Evolutionary conservation across 2,797 vertebrate genomes (phyloP).

Genomic region (Anabacerthia variegaticeps): DNA sequence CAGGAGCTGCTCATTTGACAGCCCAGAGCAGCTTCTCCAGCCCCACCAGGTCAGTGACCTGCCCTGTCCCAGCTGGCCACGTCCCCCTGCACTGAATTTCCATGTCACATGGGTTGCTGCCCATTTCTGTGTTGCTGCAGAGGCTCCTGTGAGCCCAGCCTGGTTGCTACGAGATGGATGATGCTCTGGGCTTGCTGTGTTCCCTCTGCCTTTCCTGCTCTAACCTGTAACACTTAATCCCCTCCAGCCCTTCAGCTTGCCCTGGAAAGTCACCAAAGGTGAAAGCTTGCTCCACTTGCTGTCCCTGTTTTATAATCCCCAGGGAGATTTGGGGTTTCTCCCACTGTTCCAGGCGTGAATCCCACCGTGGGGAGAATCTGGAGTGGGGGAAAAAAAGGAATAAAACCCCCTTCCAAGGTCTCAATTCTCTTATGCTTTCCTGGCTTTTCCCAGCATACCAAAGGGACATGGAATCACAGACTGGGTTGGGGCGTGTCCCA

Average conservation of each 20-base stretch:
- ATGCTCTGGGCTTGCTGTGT: not conserved
- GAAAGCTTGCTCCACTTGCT: not conserved
- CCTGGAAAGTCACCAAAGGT: constrained; percentile 10
- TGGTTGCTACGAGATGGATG: constrained; percentile 49
- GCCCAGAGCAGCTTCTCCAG: not conserved
- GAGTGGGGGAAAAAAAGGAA: not conserved
- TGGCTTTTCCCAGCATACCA: not conserved
- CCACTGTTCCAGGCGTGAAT: not conserved
- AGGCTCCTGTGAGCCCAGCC: not conserved
- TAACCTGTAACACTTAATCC: constrained; percentile 24
- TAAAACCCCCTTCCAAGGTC: not conserved
- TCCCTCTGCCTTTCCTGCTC: not conserved
- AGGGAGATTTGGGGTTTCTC: not conserved
- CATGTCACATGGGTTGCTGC: not conserved
- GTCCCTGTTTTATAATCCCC: not conserved
- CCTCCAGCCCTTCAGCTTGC: not conserved
- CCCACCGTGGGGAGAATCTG: rapidly evolving
- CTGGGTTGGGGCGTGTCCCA: not conserved
- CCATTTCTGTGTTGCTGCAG: not conserved
- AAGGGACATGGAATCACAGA: not conserved
- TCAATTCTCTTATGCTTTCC: not conserved
- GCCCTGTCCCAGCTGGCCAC: not conserved
- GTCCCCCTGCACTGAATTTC: not conserved
- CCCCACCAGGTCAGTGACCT: not conserved
- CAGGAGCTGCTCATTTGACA: not conserved